phyloP scores from a whole-genome alignment of 2,113 vertebrate species.

The Pogona vitticeps region DNA sequence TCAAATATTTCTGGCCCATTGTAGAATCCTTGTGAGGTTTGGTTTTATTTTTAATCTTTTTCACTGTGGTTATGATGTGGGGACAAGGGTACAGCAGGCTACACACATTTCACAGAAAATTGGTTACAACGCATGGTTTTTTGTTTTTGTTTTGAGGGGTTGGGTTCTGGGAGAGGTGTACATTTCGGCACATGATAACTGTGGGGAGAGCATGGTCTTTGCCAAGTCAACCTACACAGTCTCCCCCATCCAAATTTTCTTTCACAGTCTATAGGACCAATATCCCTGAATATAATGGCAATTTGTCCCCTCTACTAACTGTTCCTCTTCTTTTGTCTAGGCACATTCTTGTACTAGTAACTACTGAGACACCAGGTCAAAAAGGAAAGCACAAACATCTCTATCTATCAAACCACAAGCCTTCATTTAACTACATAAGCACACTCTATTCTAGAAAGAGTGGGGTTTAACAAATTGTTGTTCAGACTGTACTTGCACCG shows the following conservation, averaged over 20 bases:
- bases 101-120: not conserved
- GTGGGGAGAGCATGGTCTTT: too few relatives aligned
- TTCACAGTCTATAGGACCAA: not conserved
- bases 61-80: not conserved
- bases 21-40: not conserved
- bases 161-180: not conserved
- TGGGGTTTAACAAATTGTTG: too few relatives aligned
- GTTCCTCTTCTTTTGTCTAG: not conserved
- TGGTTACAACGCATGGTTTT: not conserved
- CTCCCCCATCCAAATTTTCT: not conserved
- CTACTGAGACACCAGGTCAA: too few relatives aligned
- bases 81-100: not conserved
- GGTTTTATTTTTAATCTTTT: not conserved
- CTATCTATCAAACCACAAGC: too few relatives aligned
- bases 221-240: too few relatives aligned
- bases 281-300: not conserved
- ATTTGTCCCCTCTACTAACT: not conserved
- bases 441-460: too few relatives aligned
- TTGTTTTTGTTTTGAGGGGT: not conserved
- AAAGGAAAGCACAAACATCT: too few relatives aligned
- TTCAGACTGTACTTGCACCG: too few relatives aligned
- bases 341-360: too few relatives aligned
- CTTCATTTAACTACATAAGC: too few relatives aligned
- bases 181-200: too few relatives aligned
- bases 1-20: not conserved